Percentiles rank a stretch among this genome's conserved stretches.
Evolutionary conservation across 2,797 vertebrate species (phyloP).

Genomic region (Poeciliopsis presidionis): DNA sequence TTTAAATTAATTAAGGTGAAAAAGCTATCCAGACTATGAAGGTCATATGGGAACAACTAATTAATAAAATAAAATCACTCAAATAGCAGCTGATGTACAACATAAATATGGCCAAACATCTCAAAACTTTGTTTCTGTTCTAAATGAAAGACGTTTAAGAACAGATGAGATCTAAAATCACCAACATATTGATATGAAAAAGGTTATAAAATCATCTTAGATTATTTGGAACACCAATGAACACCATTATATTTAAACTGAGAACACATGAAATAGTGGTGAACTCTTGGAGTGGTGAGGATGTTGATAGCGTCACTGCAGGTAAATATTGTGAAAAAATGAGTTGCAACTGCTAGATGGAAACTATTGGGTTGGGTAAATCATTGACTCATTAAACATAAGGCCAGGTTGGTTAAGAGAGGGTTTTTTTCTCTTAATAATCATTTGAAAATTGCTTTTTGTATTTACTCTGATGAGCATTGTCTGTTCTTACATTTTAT

Average conservation of each 20-base stretch:
- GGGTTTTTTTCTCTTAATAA: not conserved
- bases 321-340: not conserved
- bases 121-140: not conserved
- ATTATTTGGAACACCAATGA: not conserved
- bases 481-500: not conserved
- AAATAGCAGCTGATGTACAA: not conserved
- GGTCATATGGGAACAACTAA: not conserved
- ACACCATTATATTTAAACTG: not conserved
- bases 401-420: not conserved
- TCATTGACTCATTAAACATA: not conserved
- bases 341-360: not conserved
- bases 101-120: not conserved
- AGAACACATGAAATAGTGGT: not conserved
- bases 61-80: not conserved
- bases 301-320: not conserved
- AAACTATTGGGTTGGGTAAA: not conserved
- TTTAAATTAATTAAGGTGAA: not conserved
- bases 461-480: not conserved
- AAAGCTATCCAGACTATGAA: not conserved
- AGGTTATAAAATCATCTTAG: too few relatives aligned
- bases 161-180: not conserved
- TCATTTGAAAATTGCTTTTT: not conserved
- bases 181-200: not conserved
- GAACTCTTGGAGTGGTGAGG: not conserved
- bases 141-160: not conserved